Evolutionary conservation across 1,140 invertebrate genomes (phyloP).

Genomic region (Phymastichus coffea): DNA sequence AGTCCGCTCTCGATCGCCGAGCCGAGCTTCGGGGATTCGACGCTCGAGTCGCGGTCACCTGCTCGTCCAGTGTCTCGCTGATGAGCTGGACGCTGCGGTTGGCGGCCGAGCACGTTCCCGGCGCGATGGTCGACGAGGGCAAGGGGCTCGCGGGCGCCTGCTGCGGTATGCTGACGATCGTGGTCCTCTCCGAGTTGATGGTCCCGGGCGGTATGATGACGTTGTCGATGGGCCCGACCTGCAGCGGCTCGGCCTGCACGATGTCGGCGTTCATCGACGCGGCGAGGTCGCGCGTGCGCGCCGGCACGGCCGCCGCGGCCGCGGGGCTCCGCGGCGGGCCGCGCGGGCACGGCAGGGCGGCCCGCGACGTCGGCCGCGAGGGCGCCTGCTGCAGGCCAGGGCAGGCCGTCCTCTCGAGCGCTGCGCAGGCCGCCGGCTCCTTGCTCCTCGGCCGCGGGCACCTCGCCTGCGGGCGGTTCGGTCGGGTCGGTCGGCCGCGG

Average conservation of each 20-base stretch:
- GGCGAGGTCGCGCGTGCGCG: slow-evolving; percentile 35
- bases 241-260: slow-evolving; percentile 39
- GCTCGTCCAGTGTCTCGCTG: slow-evolving; percentile 38
- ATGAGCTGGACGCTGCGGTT: slow-evolving; percentile 40
- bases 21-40: too few species aligned
- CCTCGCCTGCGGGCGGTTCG: neutral
- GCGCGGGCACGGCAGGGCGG: neutral
- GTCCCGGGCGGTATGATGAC: slow-evolving; percentile 40
- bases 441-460: neutral
- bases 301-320: slow-evolving; percentile 13
- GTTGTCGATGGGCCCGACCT: slow-evolving; percentile 35
- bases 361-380: neutral
- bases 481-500: too few species aligned
- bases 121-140: neutral
- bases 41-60: slow-evolving; percentile 12
- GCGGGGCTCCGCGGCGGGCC: neutral
- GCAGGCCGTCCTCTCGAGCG: neutral
- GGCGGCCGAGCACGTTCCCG: neutral
- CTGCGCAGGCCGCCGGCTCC: neutral
- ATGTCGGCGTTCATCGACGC: slow-evolving; percentile 40
- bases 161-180: slow-evolving; percentile 36
- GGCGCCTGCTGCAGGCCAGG: neutral
- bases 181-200: slow-evolving; percentile 31
- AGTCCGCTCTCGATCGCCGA: too few species aligned
- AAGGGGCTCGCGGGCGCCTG: neutral